These are phyloP conservation scores for Tholera decimalis DNA, from an alignment of 2,888 invertebrate genomes.

Conservation along the genomic window DNA sequence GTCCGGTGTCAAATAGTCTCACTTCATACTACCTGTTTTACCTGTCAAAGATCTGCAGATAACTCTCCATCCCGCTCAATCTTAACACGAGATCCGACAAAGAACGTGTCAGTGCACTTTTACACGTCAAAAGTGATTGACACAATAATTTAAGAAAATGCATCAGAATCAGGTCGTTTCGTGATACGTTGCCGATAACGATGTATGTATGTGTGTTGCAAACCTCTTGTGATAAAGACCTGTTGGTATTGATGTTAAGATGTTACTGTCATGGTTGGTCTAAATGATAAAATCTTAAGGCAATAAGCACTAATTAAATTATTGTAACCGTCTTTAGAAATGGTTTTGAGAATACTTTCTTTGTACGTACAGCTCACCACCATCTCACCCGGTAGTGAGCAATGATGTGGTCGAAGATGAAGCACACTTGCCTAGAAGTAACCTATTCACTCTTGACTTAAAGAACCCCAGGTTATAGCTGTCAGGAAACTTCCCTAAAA, in stretches of 20 bases:
- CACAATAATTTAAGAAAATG: slow-evolving; percentile 37
- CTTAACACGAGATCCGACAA: slow-evolving; percentile 11
- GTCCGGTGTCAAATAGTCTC: background rate
- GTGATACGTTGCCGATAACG: slow-evolving; percentile 33
- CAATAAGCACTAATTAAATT: background rate
- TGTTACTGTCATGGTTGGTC: slow-evolving; percentile 6
- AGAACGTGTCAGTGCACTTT: slow-evolving; percentile 5
- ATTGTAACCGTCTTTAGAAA: background rate
- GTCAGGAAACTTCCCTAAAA: too few species aligned
- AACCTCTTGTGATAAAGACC: slow-evolving; percentile 6
- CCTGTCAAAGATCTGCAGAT: background rate
- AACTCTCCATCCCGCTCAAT: slow-evolving; percentile 5
- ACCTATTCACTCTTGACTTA: too few species aligned
- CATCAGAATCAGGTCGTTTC: slow-evolving; percentile 27
- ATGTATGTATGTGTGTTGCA: slow-evolving; percentile 19
- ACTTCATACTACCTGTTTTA: background rate
- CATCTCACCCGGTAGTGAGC: too few species aligned
- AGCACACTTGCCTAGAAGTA: too few species aligned
- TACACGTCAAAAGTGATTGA: slow-evolving; percentile 24
- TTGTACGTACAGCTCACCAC: too few species aligned
- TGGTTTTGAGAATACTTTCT: too few species aligned
- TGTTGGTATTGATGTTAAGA: slow-evolving; percentile 14
- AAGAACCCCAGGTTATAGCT: too few species aligned
- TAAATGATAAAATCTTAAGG: background rate
- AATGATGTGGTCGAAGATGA: too few species aligned